Percentiles rank a stretch among this genome's conserved stretches.
These are phyloP conservation scores for Pyxicephalus adspersus DNA, from an alignment of 2,113 vertebrate genomes.

Conservation along the genomic window DNA sequence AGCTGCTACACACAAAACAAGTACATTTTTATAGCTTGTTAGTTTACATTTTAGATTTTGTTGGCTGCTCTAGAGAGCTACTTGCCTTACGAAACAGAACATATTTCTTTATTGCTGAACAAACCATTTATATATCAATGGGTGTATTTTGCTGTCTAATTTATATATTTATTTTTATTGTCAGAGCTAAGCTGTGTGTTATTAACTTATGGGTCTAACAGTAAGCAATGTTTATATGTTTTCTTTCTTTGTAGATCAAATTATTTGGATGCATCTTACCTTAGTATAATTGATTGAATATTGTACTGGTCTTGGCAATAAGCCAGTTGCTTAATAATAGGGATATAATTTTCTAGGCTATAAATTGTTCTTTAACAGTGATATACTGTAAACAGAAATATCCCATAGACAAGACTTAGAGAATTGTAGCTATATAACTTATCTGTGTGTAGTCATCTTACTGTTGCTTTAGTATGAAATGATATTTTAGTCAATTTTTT, in stretches of 20 bases:
- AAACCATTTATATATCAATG: slow-evolving; percentile 60
- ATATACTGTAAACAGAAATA: not conserved
- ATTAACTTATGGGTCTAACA: slow-evolving; percentile 60
- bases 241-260: slow-evolving; percentile 33
- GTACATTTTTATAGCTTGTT: slow-evolving; percentile 7
- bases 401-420: too few species aligned
- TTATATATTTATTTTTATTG: slow-evolving; percentile 70
- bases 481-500: slow-evolving; percentile 23
- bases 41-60: slow-evolving; percentile 43
- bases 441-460: not conserved
- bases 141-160: slow-evolving; percentile 65
- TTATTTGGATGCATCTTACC: slow-evolving; percentile 10
- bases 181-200: slow-evolving; percentile 58
- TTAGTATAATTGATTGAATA: not conserved
- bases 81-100: slow-evolving; percentile 63
- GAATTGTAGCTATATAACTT: too few species aligned
- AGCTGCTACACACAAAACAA: slow-evolving; percentile 50
- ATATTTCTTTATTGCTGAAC: slow-evolving; percentile 56
- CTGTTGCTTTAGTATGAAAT: slow-evolving; percentile 19
- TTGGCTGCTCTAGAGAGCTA: slow-evolving; percentile 58
- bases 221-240: slow-evolving; percentile 54
- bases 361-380: not conserved
- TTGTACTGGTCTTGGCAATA: not conserved
- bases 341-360: not conserved
- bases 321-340: not conserved